These are phyloP conservation scores for Cavia aperea DNA, from an alignment of 2,113 vertebrate species.

Conservation along the genomic window DNA sequence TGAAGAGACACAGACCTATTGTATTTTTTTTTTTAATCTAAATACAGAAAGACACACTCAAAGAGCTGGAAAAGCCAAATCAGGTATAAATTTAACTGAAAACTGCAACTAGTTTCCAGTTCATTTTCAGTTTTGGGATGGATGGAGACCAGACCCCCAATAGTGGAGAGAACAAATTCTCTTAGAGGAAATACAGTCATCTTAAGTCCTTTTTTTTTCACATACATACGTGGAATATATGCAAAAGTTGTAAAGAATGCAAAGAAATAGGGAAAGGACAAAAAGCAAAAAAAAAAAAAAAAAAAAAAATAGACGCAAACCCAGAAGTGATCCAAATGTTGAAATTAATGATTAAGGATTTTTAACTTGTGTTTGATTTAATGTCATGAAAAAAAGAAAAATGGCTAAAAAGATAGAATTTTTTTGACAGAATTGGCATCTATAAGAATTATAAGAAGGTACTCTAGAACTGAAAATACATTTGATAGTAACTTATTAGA, in stretches of 20 bases:
- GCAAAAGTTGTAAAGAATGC: not conserved
- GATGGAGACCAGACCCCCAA: not conserved
- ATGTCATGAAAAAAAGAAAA: not conserved
- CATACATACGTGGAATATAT: not conserved
- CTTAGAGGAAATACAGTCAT: not conserved
- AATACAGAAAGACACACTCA: not conserved
- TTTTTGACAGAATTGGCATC: not conserved
- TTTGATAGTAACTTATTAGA: not conserved
- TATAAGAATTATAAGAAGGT: not conserved
- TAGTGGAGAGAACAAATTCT: not conserved
- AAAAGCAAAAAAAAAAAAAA: not conserved
- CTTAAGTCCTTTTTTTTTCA: not conserved
- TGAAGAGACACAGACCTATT: not conserved
- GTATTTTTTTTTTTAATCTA: not conserved
- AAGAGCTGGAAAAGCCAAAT: not conserved
- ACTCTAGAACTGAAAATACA: not conserved
- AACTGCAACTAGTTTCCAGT: not conserved
- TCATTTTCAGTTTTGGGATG: not conserved
- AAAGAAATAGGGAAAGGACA: not conserved
- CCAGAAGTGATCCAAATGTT: not conserved
- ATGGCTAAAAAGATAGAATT: not conserved
- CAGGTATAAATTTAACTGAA: not conserved
- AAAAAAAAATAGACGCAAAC: not conserved
- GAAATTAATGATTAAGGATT: not conserved
- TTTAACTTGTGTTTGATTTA: not conserved